Evolutionary conservation across 2,888 invertebrate genomes (phyloP).

Genomic region (Metacarcinus magister): DNA sequence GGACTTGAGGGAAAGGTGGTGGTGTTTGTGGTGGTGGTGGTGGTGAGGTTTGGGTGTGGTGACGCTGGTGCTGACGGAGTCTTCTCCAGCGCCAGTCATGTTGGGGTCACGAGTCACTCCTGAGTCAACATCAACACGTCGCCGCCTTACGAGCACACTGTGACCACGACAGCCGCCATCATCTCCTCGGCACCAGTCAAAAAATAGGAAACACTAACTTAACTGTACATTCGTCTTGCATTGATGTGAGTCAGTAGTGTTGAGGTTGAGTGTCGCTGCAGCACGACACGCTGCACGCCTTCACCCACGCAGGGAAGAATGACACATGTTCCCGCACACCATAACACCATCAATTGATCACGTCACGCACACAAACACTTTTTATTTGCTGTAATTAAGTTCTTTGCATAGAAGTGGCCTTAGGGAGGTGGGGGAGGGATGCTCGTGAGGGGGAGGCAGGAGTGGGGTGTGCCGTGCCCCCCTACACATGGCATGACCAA

Average conservation of each 20-base stretch:
- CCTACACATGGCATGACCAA: neutral
- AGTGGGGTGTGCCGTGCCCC: neutral
- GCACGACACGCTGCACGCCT: neutral
- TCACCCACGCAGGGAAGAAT: neutral
- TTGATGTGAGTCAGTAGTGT: neutral
- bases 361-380: neutral
- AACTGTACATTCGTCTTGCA: neutral
- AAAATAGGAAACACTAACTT: neutral
- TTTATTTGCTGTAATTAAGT: neutral
- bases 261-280: neutral
- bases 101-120: neutral
- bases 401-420: neutral
- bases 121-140: neutral
- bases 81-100: conserved; percentile 61
- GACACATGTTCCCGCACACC: neutral
- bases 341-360: neutral
- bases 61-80: conserved; percentile 18
- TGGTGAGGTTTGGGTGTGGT: conserved; percentile 18
- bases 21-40: conserved; percentile 48
- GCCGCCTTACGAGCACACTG: neutral
- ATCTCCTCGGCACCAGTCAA: neutral
- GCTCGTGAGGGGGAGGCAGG: neutral
- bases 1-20: neutral
- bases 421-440: neutral
- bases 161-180: neutral